Evolutionary conservation across 2,888 invertebrate species (phyloP), one percentile per base, ranked within the genome.

Genomic region (Phalera bucephala): DNA sequence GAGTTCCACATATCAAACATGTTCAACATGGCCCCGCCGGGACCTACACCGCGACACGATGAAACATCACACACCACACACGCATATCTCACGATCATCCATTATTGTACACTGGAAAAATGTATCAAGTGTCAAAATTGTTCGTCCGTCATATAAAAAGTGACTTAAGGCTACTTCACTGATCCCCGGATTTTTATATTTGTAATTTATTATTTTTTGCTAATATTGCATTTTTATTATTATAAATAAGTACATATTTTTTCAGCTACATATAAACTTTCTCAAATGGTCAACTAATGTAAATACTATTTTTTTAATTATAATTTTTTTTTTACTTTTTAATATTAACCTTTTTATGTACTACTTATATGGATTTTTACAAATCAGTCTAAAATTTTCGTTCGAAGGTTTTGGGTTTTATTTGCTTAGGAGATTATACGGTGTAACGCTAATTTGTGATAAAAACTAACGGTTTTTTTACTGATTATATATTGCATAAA

Each of bases 1-100:
- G 93, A 93, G 90, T 93, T 94, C 94, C 94, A 95, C 94, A 95
- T 94, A 87, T 95, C 94, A 87, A 94, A 94, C 94, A 95, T 95
- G 80, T 92, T 93, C 73, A 88, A 72, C 89, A 89, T 89, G 70
- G 72, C 72, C 70, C 76, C 69, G 44, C 48, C 34, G 5, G 58
- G 52, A 58, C 58, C 50, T 42, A 58, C 52, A 52, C 47, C 52
- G 47, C 19, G 6, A 75, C 79, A 70, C 57, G 46, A 63, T 34
- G 26, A 36, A 53, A 45, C 58, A 57, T 57, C 48, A 56, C 66
- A 64, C 61, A 50, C 62, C 64, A 49, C 45, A 43, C 36, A 40
- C 48, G 52, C 52, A 46, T 50, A 55, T 45, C 40, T 50, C 55
- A 61, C 62, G 40, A 46, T 69, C 72, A 72, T 71, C 72, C 80